Evolutionary conservation across 2,797 vertebrate species (phyloP).

Genomic region (Paratrypauchen microcephalus): DNA sequence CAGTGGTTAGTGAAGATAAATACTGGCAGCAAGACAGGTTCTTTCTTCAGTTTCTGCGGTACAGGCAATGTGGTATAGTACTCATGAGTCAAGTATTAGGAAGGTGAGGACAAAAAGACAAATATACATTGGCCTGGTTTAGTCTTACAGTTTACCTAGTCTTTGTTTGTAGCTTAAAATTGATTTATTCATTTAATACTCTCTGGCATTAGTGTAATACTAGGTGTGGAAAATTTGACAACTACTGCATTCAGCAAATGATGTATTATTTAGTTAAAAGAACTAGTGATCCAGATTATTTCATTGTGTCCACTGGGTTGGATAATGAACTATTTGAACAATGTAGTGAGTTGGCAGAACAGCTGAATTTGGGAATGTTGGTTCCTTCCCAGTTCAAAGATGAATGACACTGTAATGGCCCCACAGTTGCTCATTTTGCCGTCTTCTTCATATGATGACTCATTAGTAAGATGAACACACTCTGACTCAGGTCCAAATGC

Average conservation of each 20-base stretch:
- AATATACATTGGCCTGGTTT: background rate
- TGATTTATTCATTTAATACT: too few species aligned
- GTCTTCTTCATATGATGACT: constrained; percentile 77
- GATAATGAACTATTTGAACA: constrained; percentile 76
- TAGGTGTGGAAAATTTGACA: background rate
- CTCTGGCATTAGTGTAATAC: background rate
- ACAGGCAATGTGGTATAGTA: background rate
- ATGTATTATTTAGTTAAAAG: constrained; percentile 21
- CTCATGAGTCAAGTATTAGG: too few species aligned
- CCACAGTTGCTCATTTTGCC: constrained; percentile 64
- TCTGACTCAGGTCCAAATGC: constrained; percentile 72
- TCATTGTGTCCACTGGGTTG: constrained; percentile 44
- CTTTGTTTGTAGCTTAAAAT: too few species aligned
- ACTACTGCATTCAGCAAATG: background rate
- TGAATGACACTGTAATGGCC: constrained; percentile 70
- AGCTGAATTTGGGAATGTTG: constrained; percentile 64
- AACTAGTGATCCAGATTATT: constrained; percentile 19
- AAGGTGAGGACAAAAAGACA: background rate
- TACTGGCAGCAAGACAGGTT: constrained; percentile 57
- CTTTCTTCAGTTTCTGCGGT: constrained; percentile 19
- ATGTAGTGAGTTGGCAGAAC: constrained; percentile 76
- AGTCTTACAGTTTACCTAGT: too few species aligned
- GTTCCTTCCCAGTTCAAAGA: constrained; percentile 58
- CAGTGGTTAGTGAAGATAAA: constrained; percentile 62
- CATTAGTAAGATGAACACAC: constrained; percentile 79